Evolutionary conservation across 2,797 vertebrate species (phyloP), one percentile per base, ranked within the genome.

Genomic region (Microctenopoma steveboyesi): DNA sequence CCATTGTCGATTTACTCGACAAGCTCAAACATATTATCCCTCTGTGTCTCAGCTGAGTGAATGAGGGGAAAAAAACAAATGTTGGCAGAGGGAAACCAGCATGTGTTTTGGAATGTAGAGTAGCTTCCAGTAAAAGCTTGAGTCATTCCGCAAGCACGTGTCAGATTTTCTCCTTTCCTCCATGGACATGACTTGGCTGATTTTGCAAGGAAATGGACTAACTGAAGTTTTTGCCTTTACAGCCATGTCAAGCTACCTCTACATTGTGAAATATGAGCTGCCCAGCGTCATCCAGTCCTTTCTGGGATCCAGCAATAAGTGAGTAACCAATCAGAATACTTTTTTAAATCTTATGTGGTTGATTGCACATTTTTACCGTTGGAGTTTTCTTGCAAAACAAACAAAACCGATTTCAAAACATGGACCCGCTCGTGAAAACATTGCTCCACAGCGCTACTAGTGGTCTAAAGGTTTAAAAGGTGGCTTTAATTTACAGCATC

Each of bases 221-320:
- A 86, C 10, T 12, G 14, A 2, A 22, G 9, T 50, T 70, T 9
- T 79, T 92, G 73, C 84, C 56, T 83, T 50, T 85, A 66, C 95
- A 99, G 98, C 97, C 88, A 99, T 98, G 97, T 98, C 97, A 67
- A 99, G 96, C 95, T 99, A 99, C 95, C 97, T 99, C 93, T 99
- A 94, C 94, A 99, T 99, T 72, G 96, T 99, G 90, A 99, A 99
- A 92, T 98, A 99, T 68, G 97, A 99, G 90, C 94, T 99, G 86
- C 98, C 98, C 70, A 95, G 97, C 82, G 98, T 99, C 90, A 98
- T 99, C 79, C 86, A 95, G 74, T 88, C 95, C 72, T 95, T 99
- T 76, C 45, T 93, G 53, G 95, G 94, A 88, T 42, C 90, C 65
- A 85, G 50, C 74, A 88, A 92, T 60, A 93, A 82, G 97, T 99